Percentiles rank a stretch among this genome's conserved stretches.
These are phyloP conservation scores for Andricus curvator DNA, from an alignment of 2,888 invertebrate species.

Conservation along the genomic window DNA sequence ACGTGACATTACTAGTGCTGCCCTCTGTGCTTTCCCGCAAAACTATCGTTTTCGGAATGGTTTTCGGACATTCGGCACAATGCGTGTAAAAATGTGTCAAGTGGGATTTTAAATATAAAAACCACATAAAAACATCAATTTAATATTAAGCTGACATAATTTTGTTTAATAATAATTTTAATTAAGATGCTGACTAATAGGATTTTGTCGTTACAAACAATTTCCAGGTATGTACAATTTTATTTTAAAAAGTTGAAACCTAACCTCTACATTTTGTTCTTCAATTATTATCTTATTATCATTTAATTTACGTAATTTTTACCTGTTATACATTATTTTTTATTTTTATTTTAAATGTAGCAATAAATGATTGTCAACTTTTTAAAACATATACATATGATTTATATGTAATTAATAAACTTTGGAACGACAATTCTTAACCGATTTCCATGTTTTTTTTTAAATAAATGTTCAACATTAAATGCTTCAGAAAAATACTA, in stretches of 20 bases:
- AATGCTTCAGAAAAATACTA: no score
- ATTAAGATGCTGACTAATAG: conserved; percentile 19
- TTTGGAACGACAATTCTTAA: no score
- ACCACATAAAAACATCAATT: not conserved
- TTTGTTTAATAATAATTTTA: not conserved
- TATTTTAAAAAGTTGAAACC: conserved; percentile 9
- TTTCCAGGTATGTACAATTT: conserved; percentile 43
- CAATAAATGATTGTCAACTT: conserved; percentile 38
- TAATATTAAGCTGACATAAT: not conserved
- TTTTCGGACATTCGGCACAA: not conserved
- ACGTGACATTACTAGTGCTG: not conserved
- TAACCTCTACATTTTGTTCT: conserved; percentile 32
- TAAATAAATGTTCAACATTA: no score
- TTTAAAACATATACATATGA: not conserved
- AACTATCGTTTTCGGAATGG: no score
- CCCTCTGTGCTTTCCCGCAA: not conserved
- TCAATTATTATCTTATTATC: not conserved
- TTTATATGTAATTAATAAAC: no score
- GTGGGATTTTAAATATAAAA: not conserved
- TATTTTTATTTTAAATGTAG: not conserved
- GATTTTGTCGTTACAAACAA: conserved; percentile 45
- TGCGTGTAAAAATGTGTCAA: not conserved
- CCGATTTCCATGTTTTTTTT: no score
- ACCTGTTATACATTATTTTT: not conserved
- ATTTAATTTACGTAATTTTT: not conserved